Percentiles rank a stretch among this genome's conserved stretches.
phyloP scores from a whole-genome alignment of 2,797 vertebrate species.

The Platalea minor region DNA sequence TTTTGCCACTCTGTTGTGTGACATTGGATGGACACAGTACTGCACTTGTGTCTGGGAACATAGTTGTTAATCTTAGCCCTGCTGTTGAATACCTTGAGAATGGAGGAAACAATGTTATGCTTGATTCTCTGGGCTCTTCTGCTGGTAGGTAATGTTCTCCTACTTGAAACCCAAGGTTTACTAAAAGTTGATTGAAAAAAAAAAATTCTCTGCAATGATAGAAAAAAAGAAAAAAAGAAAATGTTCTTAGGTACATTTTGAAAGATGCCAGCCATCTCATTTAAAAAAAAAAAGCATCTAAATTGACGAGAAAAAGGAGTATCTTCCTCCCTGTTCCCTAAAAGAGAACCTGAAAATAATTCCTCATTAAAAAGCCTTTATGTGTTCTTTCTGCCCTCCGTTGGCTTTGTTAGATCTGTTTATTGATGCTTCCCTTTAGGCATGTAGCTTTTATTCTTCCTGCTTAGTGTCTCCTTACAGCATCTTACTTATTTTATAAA shows the following conservation, averaged over 20 bases:
- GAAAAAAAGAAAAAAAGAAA: neutral
- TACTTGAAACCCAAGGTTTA: neutral
- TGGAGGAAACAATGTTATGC: neutral
- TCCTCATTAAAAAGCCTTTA: neutral
- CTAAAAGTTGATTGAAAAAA: neutral
- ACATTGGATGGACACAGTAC: neutral
- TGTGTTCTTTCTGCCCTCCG: neutral
- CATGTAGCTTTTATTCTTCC: neutral
- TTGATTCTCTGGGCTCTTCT: neutral
- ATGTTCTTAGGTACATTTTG: neutral
- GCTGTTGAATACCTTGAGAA: neutral
- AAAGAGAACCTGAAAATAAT: neutral
- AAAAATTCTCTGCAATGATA: neutral
- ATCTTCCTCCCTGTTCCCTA: neutral
- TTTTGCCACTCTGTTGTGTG: neutral
- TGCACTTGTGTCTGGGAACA: neutral
- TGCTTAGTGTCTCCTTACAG: neutral
- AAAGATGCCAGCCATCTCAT: neutral
- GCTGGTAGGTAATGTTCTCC: neutral
- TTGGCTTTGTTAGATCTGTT: neutral
- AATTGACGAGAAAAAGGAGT: neutral
- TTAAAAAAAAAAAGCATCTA: neutral
- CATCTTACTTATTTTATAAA: neutral
- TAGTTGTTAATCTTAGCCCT: neutral
- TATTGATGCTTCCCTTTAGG: neutral